A percentile compares a stretch with the other conserved stretches of the same genome.
Conservation (phyloP, 2,797 vertebrate genomes). For the Anabacerthia variegaticeps region DNA sequence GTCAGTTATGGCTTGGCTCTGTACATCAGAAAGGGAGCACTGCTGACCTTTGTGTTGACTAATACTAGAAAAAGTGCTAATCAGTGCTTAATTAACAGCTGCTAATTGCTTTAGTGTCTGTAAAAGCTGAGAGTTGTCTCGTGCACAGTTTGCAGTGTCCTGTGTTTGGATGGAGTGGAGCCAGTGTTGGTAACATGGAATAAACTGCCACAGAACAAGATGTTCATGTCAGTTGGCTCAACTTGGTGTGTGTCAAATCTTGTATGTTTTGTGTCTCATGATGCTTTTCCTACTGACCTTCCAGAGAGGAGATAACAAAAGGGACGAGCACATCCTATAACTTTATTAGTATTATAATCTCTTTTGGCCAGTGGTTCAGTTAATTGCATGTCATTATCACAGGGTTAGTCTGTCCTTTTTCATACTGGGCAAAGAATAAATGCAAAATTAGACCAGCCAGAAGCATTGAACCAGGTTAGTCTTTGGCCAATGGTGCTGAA, state of each 20-base stretch:
- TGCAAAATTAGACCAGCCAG: not conserved
- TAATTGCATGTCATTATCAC: not conserved
- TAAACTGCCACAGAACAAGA: accelerated
- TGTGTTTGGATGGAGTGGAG: not conserved
- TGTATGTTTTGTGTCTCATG: not conserved
- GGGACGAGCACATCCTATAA: not conserved
- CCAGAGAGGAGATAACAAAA: not conserved
- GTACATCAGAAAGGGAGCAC: not conserved
- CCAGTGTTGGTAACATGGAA: accelerated
- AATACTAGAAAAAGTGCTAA: not conserved
- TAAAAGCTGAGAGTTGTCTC: not conserved
- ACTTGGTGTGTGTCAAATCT: accelerated
- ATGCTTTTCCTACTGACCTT: not conserved
- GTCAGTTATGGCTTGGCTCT: not conserved
- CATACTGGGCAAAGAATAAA: not conserved
- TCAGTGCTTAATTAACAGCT: not conserved
- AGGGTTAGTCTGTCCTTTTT: not conserved
- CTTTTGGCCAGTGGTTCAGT: not conserved
- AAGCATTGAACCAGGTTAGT: not conserved
- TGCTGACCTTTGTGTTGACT: not conserved
- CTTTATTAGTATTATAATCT: not conserved
- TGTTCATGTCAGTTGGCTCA: not conserved
- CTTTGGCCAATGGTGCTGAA: not conserved
- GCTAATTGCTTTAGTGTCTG: not conserved
- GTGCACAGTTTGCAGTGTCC: not conserved